Percentiles rank a stretch among this genome's conserved stretches.
phyloP scores from a whole-genome alignment of 2,797 vertebrate genomes.

The Poecile montanus region DNA sequence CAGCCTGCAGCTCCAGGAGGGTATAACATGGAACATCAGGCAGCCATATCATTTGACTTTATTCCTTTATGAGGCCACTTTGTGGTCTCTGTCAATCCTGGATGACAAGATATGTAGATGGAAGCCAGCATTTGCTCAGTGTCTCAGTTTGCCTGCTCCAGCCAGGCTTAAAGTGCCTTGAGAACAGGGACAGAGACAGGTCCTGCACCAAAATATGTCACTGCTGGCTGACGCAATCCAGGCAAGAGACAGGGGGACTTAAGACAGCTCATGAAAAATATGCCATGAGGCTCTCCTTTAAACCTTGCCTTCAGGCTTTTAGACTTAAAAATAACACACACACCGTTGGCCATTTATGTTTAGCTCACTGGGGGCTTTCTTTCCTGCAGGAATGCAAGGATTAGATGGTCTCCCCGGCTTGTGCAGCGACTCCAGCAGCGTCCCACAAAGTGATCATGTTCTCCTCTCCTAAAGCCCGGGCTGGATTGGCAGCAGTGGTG shows the following conservation, averaged over 20 bases:
- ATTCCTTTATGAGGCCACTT: constrained; percentile 6
- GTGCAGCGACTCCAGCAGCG: background rate
- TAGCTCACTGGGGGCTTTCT: constrained; percentile 39
- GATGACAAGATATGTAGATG: constrained; percentile 29
- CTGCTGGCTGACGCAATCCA: constrained; percentile 32
- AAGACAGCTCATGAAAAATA: constrained; percentile 58
- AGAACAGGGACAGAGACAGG: background rate
- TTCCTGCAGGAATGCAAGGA: constrained; percentile 63
- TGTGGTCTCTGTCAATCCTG: constrained; percentile 24
- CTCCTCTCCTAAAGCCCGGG: constrained; percentile 12
- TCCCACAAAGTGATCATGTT: background rate
- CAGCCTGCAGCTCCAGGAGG: background rate
- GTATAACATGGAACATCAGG: background rate
- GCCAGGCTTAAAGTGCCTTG: background rate
- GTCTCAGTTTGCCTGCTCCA: constrained; percentile 17
- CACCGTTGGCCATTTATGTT: constrained; percentile 48
- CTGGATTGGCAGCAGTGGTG: constrained; percentile 34
- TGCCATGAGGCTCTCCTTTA: constrained; percentile 31
- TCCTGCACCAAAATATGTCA: constrained; percentile 49
- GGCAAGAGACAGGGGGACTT: constrained; percentile 67
- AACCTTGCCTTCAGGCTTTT: constrained; percentile 55
- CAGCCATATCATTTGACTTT: background rate
- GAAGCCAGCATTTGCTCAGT: constrained; percentile 34
- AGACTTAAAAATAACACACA: constrained; percentile 64
- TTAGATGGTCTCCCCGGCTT: constrained; percentile 11